Evolutionary conservation across 2,888 invertebrate species (phyloP).

Genomic region (Lasius platythorax): DNA sequence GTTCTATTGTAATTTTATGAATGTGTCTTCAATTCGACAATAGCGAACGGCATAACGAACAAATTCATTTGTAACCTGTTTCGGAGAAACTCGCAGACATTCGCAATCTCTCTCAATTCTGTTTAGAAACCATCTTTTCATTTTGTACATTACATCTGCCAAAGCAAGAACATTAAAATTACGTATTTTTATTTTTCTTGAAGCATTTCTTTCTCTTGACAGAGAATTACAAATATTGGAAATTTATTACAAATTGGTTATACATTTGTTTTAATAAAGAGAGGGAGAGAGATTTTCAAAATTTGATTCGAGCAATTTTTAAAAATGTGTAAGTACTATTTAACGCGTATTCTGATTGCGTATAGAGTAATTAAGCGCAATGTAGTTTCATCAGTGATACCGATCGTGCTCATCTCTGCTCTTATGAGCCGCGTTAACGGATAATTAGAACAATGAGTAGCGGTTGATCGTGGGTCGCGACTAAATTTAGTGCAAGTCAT

Average conservation of each 20-base stretch:
- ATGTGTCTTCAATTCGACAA: constrained; percentile 15
- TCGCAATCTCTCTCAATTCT: not conserved
- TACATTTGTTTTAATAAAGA: not conserved
- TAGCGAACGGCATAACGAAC: not conserved
- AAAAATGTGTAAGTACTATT: not conserved
- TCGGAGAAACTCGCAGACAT: not conserved
- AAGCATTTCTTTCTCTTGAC: not conserved
- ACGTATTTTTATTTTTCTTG: not conserved
- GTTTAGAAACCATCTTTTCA: not conserved
- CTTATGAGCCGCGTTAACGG: constrained; percentile 49
- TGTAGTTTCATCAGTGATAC: constrained; percentile 32
- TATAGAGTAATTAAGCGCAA: constrained; percentile 24
- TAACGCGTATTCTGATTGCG: not conserved
- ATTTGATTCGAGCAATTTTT: not conserved
- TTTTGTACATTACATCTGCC: not conserved
- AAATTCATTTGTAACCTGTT: not conserved
- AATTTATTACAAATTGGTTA: not conserved
- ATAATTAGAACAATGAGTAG: constrained; percentile 38
- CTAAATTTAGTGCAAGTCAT: constrained; percentile 57
- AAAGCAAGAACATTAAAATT: not conserved
- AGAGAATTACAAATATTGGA: not conserved
- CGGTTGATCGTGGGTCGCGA: constrained; percentile 48
- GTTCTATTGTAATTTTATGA: constrained; percentile 56
- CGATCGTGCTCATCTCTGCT: constrained; percentile 61
- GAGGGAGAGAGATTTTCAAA: not conserved